A percentile compares a stretch with the other conserved stretches of the same genome.
Evolutionary conservation across 1,140 invertebrate species (phyloP).

Genomic region (Paramacrobiotus metropolitanus): DNA sequence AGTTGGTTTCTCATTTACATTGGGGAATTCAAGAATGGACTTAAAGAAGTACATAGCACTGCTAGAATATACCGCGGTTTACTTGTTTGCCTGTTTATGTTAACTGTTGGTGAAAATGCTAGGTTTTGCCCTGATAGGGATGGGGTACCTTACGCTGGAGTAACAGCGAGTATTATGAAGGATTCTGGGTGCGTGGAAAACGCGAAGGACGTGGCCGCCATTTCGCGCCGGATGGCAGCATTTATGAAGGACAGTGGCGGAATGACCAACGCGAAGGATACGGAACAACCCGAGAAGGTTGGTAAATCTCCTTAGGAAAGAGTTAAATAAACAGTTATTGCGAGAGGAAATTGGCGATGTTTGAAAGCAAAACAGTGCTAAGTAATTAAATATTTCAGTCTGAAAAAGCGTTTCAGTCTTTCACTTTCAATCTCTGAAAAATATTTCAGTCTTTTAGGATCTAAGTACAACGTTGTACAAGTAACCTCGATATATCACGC

Average conservation of each 20-base stretch:
- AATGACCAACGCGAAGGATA: slow-evolving; percentile 23
- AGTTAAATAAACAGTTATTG: too few relatives aligned
- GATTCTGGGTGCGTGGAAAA: slow-evolving; percentile 24
- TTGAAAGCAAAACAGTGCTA: too few relatives aligned
- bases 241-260: slow-evolving; percentile 27
- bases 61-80: background rate
- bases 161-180: slow-evolving; percentile 24
- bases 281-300: slow-evolving; percentile 23
- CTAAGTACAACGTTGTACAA: too few relatives aligned
- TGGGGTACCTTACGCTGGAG: background rate
- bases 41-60: background rate
- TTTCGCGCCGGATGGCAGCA: slow-evolving; percentile 24
- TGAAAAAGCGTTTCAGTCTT: too few relatives aligned
- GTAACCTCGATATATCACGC: too few relatives aligned
- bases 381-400: too few relatives aligned
- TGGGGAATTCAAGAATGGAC: background rate
- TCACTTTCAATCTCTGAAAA: too few relatives aligned
- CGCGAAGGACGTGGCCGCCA: slow-evolving; percentile 25
- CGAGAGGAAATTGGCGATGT: too few relatives aligned
- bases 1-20: background rate
- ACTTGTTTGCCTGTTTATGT: background rate
- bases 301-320: too few relatives aligned
- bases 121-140: too few relatives aligned
- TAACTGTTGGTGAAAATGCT: too few relatives aligned
- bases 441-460: too few relatives aligned